Percentiles rank a stretch among this genome's conserved stretches.
phyloP scores from a whole-genome alignment of 2,113 vertebrate genomes.

The Ailuropoda melanoleuca region DNA sequence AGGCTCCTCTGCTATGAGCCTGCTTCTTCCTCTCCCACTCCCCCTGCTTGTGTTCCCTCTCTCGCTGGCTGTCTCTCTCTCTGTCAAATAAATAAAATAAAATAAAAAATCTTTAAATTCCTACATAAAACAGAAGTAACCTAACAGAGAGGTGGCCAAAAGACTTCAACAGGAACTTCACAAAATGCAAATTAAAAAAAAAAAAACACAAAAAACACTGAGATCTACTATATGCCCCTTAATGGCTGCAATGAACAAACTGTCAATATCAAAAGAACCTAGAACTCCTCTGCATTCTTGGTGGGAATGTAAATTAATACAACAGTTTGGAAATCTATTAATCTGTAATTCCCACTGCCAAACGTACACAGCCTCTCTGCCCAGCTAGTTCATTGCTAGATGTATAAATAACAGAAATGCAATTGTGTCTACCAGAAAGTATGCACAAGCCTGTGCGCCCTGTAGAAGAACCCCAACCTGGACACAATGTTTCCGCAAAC shows the following conservation, averaged over 20 bases:
- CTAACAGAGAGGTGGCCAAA: background rate
- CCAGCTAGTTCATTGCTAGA: background rate
- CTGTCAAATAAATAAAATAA: too few species aligned
- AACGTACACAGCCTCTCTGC: background rate
- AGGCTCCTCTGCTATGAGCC: too few species aligned
- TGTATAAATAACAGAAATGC: background rate
- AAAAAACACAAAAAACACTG: background rate
- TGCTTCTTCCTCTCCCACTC: too few species aligned
- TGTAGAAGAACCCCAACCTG: background rate
- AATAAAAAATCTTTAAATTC: too few species aligned
- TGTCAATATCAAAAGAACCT: background rate
- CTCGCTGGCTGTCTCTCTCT: too few species aligned
- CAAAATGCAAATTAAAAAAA: background rate
- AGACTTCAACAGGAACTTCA: background rate
- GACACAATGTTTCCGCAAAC: background rate
- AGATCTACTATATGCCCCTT: background rate
- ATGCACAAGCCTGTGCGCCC: background rate
- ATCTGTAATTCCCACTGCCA: background rate
- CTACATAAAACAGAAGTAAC: background rate
- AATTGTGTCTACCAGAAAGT: background rate
- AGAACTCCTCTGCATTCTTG: background rate
- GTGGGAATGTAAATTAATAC: background rate
- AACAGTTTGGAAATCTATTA: background rate
- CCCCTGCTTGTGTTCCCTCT: too few species aligned
- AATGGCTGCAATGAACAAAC: background rate